These are phyloP conservation scores for Pogonomyrmex barbatus DNA, from an alignment of 1,140 invertebrate genomes.

Conservation along the genomic window DNA sequence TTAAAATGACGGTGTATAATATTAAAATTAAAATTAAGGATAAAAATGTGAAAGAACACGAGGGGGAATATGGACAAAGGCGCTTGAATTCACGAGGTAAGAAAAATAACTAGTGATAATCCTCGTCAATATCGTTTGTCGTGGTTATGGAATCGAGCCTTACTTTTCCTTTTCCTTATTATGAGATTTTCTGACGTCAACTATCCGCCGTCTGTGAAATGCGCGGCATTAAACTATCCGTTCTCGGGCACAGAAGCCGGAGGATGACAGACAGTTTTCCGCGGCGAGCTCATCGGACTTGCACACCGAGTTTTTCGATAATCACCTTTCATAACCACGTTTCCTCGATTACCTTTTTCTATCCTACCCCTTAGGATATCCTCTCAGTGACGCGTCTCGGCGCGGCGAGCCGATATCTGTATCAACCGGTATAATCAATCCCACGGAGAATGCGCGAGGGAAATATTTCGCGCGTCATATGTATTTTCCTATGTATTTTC, in stretches of 20 bases:
- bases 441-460: background rate
- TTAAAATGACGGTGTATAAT: background rate
- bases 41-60: background rate
- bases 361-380: background rate
- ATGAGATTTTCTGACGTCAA: conserved; percentile 51
- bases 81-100: background rate
- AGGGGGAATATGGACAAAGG: background rate
- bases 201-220: conserved; percentile 53
- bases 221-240: conserved; percentile 35
- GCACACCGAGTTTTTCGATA: conserved; percentile 62
- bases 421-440: conserved; percentile 27
- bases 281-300: conserved; percentile 16
- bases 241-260: background rate
- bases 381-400: background rate
- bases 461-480: background rate
- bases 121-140: conserved; percentile 37
- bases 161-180: conserved; percentile 34
- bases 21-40: background rate
- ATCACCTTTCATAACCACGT: conserved; percentile 65
- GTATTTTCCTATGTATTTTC: background rate
- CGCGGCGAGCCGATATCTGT: conserved; percentile 33
- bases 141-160: conserved; percentile 46
- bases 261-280: conserved; percentile 25
- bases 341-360: conserved; percentile 55
- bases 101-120: conserved; percentile 48